Evolutionary conservation across 2,113 vertebrate genomes (phyloP).

Genomic region (Chaetorhynchus papuensis): DNA sequence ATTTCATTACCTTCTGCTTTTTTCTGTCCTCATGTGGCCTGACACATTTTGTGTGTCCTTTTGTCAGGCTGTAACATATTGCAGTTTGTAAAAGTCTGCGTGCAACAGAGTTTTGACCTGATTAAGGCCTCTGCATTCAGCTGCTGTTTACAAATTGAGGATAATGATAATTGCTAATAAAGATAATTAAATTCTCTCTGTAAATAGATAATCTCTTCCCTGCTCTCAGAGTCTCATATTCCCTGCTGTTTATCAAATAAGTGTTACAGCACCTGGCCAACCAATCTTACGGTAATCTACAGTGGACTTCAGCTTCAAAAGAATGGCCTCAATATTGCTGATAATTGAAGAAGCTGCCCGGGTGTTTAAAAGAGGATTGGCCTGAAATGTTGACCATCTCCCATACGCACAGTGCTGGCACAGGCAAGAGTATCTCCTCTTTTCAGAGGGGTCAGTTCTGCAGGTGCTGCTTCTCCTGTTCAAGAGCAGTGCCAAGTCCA

Average conservation of each 20-base stretch:
- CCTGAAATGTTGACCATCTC: not conserved
- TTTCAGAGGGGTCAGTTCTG: not conserved
- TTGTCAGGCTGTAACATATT: not conserved
- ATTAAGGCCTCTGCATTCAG: not conserved
- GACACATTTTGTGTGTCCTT: not conserved
- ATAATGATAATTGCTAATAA: not conserved
- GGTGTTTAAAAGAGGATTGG: not conserved
- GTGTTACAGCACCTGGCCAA: not conserved
- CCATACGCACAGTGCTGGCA: not conserved
- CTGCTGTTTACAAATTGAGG: not conserved
- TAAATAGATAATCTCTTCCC: not conserved
- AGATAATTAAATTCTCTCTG: not conserved
- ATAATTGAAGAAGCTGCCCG: not conserved
- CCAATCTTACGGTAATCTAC: not conserved
- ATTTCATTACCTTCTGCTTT: not conserved
- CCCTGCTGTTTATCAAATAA: not conserved
- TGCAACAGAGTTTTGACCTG: not conserved
- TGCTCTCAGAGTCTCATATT: not conserved
- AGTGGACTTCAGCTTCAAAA: not conserved
- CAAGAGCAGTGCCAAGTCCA: not conserved
- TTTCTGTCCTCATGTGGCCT: not conserved
- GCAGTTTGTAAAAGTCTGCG: not conserved
- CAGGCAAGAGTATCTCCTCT: not conserved
- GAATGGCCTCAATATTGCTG: not conserved
- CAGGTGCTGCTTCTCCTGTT: not conserved